These are phyloP conservation scores for Sapayoa aenigma DNA, from an alignment of 2,113 vertebrate genomes.

Conservation along the genomic window DNA sequence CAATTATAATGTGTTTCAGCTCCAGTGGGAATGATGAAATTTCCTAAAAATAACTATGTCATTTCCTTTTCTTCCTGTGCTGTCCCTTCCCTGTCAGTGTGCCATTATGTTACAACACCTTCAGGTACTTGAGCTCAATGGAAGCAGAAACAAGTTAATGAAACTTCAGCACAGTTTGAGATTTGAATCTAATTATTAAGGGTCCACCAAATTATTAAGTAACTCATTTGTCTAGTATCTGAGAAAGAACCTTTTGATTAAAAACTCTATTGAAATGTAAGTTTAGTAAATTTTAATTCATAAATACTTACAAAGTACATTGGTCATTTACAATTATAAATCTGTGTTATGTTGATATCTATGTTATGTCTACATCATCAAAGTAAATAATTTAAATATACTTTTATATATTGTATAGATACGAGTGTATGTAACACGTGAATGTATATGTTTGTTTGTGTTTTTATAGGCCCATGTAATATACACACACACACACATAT, in stretches of 20 bases:
- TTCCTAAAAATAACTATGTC: conserved; percentile 49
- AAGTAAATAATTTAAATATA: background rate
- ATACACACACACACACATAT: background rate
- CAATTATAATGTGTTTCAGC: conserved; percentile 30
- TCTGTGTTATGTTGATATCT: background rate
- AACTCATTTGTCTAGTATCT: background rate
- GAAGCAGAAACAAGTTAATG: conserved; percentile 46
- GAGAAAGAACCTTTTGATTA: background rate
- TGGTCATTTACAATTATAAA: background rate
- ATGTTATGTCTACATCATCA: background rate
- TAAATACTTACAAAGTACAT: background rate
- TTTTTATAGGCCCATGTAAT: background rate
- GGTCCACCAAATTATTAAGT: conserved; percentile 27
- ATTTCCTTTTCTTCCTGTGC: conserved; percentile 36
- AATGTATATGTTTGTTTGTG: background rate
- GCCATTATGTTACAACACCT: conserved; percentile 18
- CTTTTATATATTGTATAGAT: background rate
- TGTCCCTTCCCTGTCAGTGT: background rate
- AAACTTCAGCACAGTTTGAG: background rate
- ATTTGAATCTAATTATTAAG: conserved; percentile 29
- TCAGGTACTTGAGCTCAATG: background rate
- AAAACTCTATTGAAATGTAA: background rate
- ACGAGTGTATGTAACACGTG: background rate
- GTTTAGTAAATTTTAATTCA: background rate
- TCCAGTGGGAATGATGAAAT: conserved; percentile 31